These are phyloP conservation scores for Genyomyrus donnyi DNA, from an alignment of 2,113 vertebrate species.

Conservation along the genomic window DNA sequence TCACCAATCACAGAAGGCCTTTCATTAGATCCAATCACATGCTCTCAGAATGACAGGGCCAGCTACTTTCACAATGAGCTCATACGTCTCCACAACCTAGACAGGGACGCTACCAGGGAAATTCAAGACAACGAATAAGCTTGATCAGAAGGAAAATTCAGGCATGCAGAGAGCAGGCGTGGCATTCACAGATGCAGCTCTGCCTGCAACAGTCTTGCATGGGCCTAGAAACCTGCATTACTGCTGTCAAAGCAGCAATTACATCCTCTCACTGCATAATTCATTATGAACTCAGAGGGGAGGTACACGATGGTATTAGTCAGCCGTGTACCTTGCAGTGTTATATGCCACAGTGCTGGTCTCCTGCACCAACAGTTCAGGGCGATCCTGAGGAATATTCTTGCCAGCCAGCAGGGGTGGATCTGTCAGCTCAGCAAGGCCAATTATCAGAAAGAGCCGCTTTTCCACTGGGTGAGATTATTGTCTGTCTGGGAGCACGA, in stretches of 20 bases:
- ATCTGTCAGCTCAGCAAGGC: background rate
- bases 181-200: background rate
- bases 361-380: background rate
- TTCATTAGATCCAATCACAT: background rate
- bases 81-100: background rate
- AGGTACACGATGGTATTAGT: background rate
- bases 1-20: background rate
- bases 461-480: background rate
- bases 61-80: background rate
- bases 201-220: background rate
- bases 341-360: background rate
- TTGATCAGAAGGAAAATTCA: too few relatives aligned
- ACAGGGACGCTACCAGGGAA: background rate
- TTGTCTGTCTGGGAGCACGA: background rate
- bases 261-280: background rate
- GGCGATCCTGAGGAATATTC: background rate
- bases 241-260: background rate
- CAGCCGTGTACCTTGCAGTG: background rate
- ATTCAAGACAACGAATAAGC: background rate
- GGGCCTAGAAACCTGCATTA: background rate
- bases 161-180: background rate
- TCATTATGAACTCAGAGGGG: background rate
- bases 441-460: background rate
- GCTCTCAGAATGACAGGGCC: background rate
- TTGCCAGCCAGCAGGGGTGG: background rate